Evolutionary conservation across 2,888 invertebrate species (phyloP).

Genomic region (Diarsia mendica): DNA sequence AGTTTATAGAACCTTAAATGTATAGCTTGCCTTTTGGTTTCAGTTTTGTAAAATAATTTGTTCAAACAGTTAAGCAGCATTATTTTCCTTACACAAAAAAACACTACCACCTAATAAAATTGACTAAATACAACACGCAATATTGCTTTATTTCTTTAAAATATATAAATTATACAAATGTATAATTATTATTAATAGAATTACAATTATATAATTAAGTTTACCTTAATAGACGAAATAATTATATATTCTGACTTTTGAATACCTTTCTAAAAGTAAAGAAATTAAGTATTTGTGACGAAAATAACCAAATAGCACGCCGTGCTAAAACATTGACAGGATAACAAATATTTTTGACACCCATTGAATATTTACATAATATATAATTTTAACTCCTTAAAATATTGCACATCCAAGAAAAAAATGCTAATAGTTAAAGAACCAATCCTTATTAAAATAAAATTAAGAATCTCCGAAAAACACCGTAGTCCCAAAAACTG

Average conservation of each 20-base stretch:
- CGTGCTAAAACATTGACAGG: background rate
- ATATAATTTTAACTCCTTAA: background rate
- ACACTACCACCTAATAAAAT: background rate
- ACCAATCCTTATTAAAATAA: background rate
- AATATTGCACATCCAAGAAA: background rate
- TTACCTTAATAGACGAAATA: background rate
- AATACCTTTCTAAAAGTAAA: background rate
- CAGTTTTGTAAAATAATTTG: background rate
- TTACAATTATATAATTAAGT: background rate
- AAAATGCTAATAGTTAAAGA: background rate
- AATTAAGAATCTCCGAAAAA: background rate
- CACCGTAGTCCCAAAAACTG: background rate
- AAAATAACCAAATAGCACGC: background rate
- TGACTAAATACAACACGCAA: conserved; percentile 1
- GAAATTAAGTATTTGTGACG: conserved; percentile 2
- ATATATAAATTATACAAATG: background rate
- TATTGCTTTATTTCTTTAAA: conserved; percentile 3
- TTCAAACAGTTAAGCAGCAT: background rate
- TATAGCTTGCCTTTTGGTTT: background rate
- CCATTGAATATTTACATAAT: conserved; percentile 4
- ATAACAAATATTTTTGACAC: conserved; percentile 26
- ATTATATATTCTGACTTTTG: background rate
- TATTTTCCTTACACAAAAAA: background rate
- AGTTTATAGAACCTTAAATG: background rate
- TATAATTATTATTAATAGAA: background rate